phyloP scores from a whole-genome alignment of 2,888 invertebrate species.

The Odontocolon sp. region DNA sequence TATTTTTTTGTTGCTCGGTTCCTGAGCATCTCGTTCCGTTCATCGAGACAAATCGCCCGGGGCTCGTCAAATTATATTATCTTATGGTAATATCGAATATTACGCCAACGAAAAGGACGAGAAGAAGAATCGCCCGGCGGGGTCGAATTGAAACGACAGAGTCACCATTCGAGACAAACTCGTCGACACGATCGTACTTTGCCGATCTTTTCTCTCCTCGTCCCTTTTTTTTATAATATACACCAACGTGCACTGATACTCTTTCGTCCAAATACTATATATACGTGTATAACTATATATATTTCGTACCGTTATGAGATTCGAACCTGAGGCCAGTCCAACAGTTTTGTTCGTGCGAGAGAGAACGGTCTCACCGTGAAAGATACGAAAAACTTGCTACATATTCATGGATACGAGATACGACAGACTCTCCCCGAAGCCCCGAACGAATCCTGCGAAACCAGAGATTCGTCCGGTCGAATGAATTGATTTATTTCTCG shows the following conservation, averaged over 20 bases:
- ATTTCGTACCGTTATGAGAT: slow-evolving; percentile 41
- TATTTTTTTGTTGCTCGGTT: slow-evolving; percentile 11
- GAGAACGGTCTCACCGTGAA: slow-evolving; percentile 11
- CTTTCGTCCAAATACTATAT: slow-evolving; percentile 33
- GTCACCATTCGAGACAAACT: not conserved
- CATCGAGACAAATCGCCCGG: slow-evolving; percentile 60
- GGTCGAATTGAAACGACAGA: not conserved
- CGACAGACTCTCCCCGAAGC: slow-evolving; percentile 17
- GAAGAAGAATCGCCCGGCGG: slow-evolving; percentile 9
- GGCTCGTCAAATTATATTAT: slow-evolving; percentile 68
- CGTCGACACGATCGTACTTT: not conserved
- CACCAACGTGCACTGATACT: not conserved
- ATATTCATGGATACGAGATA: slow-evolving; percentile 57
- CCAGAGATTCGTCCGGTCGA: slow-evolving; percentile 44
- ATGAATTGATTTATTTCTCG: slow-evolving; percentile 57
- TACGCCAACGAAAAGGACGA: slow-evolving; percentile 16
- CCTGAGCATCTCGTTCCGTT: slow-evolving; percentile 37
- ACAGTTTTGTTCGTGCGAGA: slow-evolving; percentile 31
- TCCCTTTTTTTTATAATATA: not conserved
- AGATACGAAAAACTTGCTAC: slow-evolving; percentile 59
- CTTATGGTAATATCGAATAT: slow-evolving; percentile 66
- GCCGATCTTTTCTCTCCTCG: not conserved
- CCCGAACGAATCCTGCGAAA: slow-evolving; percentile 28
- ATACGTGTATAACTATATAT: slow-evolving; percentile 4
- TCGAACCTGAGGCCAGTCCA: slow-evolving; percentile 33